A percentile compares a stretch with the other conserved stretches of the same genome.
Evolutionary conservation across 2,113 vertebrate species (phyloP).

Genomic region (Madoqua kirkii): DNA sequence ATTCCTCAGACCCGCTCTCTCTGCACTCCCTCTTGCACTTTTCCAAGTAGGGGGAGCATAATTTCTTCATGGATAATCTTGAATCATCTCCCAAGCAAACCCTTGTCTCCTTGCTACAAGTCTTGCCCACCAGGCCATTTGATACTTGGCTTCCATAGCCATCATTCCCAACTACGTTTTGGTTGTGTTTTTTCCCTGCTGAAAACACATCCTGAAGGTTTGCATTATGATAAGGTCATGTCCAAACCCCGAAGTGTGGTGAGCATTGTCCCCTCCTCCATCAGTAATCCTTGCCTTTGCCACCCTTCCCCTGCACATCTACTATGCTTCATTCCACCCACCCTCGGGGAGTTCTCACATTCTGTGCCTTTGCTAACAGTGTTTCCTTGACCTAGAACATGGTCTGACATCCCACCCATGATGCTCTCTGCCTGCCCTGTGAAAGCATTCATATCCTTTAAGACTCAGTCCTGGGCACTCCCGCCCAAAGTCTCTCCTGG

Average conservation of each 20-base stretch:
- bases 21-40: rapidly evolving
- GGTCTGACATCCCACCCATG: rapidly evolving
- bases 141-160: no score
- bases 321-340: rapidly evolving
- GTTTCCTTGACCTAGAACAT: not conserved
- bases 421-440: not conserved
- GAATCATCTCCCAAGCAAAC: rapidly evolving
- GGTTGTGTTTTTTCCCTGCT: not conserved
- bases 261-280: rapidly evolving
- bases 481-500: no score
- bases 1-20: not conserved
- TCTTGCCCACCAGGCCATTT: not conserved
- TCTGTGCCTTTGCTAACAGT: not conserved
- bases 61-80: not conserved
- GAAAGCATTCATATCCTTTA: rapidly evolving
- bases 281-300: no score
- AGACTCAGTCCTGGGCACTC: rapidly evolving
- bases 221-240: not conserved
- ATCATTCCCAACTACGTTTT: not conserved
- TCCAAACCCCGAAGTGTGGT: not conserved
- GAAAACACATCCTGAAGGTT: no score
- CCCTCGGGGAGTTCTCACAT: rapidly evolving
- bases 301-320: no score
- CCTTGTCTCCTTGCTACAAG: rapidly evolving
- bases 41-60: not conserved